Evolutionary conservation across 2,888 invertebrate genomes (phyloP), one percentile per base, ranked within the genome.

Genomic region (Chaetogeoica ovagalla): DNA sequence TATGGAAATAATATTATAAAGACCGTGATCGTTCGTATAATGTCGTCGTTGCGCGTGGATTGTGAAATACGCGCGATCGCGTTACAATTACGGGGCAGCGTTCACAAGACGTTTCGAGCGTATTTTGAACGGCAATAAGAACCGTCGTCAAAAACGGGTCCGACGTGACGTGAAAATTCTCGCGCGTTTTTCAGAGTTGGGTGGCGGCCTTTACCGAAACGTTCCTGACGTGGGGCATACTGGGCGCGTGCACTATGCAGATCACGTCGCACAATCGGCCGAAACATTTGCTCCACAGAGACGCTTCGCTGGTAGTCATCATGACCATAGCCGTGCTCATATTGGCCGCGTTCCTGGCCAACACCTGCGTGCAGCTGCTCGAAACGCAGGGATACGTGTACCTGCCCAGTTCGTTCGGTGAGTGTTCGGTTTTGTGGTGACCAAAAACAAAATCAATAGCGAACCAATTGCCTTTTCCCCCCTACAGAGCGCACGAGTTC

Each of bases 161-260:
- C 1, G 43, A 43, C 7, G 7, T 9, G 9, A 7, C 43, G 43
- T 7, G 43, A 1, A n/a, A 48, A 48, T 15, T 15, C 13, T 9
- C 48, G 48, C 48, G 48, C 48, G 48, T 48, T 57, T 48, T 57
- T 19, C 87, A 93, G 91, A 92, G 94, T 83, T 96, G 96, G 96
- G 89, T 93, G 43, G 94, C 95, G 0, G 96, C 96, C 0, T 92
- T 94, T 23, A 92, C 95, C 85, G 96, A 96, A 87, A 91, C 92
- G 0, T 96, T 96, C 85, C 89, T 95, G 74, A 94, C 94, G 0
- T 95, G 96, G 96, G 94, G 94, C 2, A 86, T 95, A 13, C 88
- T 95, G 39, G 93, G 94, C 15, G 92, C 93, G 0, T 91, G 93
- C 81, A 89, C 92, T 81, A 93, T 94, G 91, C 94, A 94, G 86